Conservation (phyloP, 1,140 invertebrate species). For the Himalopsyche phryganea region DNA sequence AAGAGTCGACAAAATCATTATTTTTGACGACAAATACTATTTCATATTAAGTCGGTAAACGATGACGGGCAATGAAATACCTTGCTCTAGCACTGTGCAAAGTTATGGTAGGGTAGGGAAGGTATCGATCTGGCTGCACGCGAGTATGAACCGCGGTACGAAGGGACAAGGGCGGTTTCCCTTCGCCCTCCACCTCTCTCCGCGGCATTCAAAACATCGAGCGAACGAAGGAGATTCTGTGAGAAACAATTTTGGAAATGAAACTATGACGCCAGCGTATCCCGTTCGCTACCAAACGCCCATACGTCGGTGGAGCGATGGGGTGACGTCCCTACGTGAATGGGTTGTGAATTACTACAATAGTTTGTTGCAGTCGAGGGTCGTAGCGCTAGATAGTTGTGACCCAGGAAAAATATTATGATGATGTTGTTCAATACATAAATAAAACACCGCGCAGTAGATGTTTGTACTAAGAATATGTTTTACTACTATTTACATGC, state of each 20-base stretch:
- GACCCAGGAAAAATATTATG: too few relatives aligned
- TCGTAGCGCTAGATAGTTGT: too few relatives aligned
- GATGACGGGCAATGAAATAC: background rate
- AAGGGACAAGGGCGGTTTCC: background rate
- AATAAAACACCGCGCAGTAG: background rate
- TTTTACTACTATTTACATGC: too few relatives aligned
- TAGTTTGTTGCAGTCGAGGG: too few relatives aligned
- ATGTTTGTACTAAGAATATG: too few relatives aligned
- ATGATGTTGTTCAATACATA: too few relatives aligned
- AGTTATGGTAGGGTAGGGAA: slow-evolving; percentile 8
- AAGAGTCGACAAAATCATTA: too few relatives aligned
- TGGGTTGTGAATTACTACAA: too few relatives aligned
- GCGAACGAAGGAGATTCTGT: background rate
- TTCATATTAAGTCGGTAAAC: too few relatives aligned
- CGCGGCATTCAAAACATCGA: background rate
- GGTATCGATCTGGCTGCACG: slow-evolving; percentile 2
- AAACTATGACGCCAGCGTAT: background rate
- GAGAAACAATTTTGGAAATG: background rate
- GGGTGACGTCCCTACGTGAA: background rate
- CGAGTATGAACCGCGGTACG: background rate
- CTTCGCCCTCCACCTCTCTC: background rate
- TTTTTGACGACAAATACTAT: too few relatives aligned
- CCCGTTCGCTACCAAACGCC: background rate
- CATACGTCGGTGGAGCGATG: background rate
- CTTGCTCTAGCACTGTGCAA: background rate